phyloP scores from a whole-genome alignment of 1,140 invertebrate species.

The Harpegnathos saltator region DNA sequence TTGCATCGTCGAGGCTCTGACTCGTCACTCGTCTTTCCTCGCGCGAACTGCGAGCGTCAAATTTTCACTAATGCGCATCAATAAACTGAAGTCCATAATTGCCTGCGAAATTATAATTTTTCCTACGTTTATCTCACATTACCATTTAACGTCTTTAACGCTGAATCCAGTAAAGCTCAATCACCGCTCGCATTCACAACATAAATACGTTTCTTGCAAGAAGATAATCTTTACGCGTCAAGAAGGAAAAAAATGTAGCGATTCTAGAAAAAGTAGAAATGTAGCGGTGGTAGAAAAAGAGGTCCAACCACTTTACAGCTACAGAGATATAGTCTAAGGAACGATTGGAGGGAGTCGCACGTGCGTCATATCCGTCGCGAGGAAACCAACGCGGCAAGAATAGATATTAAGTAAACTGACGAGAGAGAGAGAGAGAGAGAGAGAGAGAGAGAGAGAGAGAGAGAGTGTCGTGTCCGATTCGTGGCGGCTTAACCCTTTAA shows the following conservation, averaged over 20 bases:
- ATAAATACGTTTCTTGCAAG: too few species aligned
- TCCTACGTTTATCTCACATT: too few species aligned
- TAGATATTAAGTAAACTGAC: conserved; percentile 8
- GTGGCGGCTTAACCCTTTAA: too few species aligned
- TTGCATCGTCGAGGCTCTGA: conserved; percentile 45
- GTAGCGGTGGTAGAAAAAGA: background rate
- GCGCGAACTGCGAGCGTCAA: too few species aligned
- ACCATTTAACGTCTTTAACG: too few species aligned
- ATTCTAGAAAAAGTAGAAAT: too few species aligned
- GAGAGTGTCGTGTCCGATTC: conserved; percentile 5
- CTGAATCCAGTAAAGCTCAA: too few species aligned
- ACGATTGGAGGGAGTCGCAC: conserved; percentile 46
- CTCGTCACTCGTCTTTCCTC: too few species aligned
- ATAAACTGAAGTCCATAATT: too few species aligned
- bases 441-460: background rate
- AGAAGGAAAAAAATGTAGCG: background rate
- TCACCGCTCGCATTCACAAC: too few species aligned
- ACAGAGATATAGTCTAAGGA: background rate
- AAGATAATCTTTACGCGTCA: background rate
- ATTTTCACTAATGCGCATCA: too few species aligned
- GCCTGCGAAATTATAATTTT: too few species aligned
- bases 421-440: background rate
- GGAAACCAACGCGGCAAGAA: background rate
- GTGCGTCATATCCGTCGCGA: conserved; percentile 19
- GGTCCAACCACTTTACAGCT: background rate